phyloP scores from a whole-genome alignment of 1,140 invertebrate genomes.

The Galendromus occidentalis region DNA sequence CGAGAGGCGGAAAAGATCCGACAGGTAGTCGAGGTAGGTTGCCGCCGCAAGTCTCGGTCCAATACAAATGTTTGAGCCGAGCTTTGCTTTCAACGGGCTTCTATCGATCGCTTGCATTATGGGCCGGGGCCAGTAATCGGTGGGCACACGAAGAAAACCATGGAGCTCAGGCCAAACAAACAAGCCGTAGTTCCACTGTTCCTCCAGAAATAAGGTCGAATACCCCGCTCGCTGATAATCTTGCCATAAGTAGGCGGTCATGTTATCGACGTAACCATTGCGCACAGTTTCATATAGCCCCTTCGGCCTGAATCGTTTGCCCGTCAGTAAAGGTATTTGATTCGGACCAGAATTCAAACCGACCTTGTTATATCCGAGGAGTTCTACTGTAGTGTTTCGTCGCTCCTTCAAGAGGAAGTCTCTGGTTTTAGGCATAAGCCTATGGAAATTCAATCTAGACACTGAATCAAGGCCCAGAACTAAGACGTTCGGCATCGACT shows the following conservation, averaged over 20 bases:
- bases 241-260: background rate
- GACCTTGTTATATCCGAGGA: conserved; percentile 30
- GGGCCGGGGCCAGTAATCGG: background rate
- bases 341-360: conserved; percentile 32
- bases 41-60: background rate
- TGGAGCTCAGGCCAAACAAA: background rate
- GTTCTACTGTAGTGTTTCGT: conserved; percentile 24
- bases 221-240: background rate
- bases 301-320: conserved; percentile 13
- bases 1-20: background rate
- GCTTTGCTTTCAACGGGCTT: background rate
- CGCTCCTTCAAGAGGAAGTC: conserved; percentile 26
- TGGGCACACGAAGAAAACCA: background rate
- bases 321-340: conserved; percentile 27
- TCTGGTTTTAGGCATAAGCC: conserved; percentile 35
- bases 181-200: background rate
- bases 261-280: background rate
- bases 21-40: background rate
- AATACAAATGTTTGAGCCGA: background rate
- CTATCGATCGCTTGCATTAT: background rate
- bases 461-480: conserved; percentile 37
- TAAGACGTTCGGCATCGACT: conserved; percentile 24
- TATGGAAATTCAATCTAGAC: conserved; percentile 36
- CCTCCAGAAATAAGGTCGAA: background rate
- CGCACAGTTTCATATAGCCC: background rate